Conservation (phyloP, 30 jellyfish, hydroid and myxozoan genomes). For the Nemopilema nomurai region DNA sequence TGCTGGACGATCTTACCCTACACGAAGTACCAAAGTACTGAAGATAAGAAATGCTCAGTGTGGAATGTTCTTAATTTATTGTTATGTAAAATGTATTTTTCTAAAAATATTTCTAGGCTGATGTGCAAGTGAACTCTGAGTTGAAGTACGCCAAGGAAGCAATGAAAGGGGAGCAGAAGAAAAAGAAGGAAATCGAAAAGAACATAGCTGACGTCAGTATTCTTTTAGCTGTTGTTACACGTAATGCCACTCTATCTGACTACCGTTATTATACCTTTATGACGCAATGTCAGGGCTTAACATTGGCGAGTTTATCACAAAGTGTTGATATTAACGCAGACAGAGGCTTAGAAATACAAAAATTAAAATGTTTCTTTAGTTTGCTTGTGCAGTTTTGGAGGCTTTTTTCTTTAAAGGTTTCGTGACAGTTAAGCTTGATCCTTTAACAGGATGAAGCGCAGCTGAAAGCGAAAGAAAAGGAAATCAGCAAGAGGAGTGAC, state of each 20-base stretch:
- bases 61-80: too few species aligned
- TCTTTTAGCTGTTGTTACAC: too few species aligned
- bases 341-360: neutral
- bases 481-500: constrained; percentile 36
- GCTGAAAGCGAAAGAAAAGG: constrained; percentile 70
- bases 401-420: neutral
- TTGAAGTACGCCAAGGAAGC: constrained; percentile 78
- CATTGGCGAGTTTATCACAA: neutral
- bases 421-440: neutral
- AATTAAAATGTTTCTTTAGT: too few species aligned
- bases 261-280: too few species aligned
- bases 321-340: neutral
- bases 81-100: too few species aligned
- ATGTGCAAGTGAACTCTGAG: constrained; percentile 90
- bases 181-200: constrained; percentile 67
- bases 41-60: too few species aligned
- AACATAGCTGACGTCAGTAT: constrained; percentile 74
- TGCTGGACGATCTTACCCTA: too few species aligned
- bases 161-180: constrained; percentile 73
- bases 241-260: too few species aligned
- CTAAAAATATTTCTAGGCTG: constrained; percentile 51
- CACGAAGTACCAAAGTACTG: too few species aligned
- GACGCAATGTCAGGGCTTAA: too few species aligned
- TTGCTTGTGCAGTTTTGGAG: neutral
- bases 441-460: constrained; percentile 71